Evolutionary conservation across 2,888 invertebrate genomes (phyloP).

Genomic region (Xestia rhomboidea): DNA sequence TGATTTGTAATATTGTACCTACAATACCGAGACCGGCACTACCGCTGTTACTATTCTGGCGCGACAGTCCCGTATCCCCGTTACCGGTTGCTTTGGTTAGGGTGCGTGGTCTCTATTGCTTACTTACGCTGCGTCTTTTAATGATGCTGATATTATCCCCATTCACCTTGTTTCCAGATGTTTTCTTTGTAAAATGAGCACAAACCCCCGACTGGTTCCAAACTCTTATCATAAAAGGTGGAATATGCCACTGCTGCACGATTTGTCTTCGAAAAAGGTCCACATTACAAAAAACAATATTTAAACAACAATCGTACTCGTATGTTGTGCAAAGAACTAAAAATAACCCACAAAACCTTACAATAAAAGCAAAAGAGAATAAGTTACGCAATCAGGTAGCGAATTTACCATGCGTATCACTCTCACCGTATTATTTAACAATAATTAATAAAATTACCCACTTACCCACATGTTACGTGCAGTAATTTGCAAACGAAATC

Average conservation of each 20-base stretch:
- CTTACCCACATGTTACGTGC: conserved; percentile 55
- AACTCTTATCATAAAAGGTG: background rate
- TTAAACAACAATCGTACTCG: background rate
- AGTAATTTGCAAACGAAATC: conserved; percentile 47
- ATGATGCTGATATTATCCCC: background rate
- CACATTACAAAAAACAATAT: no score
- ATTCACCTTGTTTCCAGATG: background rate
- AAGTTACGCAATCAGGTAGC: conserved; percentile 43
- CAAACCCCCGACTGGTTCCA: background rate
- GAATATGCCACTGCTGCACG: no score
- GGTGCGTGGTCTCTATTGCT: background rate
- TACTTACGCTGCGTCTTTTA: no score
- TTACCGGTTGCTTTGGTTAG: background rate
- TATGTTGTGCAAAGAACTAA: background rate
- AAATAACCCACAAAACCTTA: conserved; percentile 12
- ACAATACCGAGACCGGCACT: background rate
- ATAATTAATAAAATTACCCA: conserved; percentile 65
- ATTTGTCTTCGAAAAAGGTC: background rate
- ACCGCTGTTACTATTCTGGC: background rate
- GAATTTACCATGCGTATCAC: conserved; percentile 51
- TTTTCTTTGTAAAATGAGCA: background rate
- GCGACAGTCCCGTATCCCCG: background rate
- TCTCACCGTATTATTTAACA: conserved; percentile 65
- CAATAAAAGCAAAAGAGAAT: conserved; percentile 22
- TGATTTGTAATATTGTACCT: conserved; percentile 7